Base-by-base conservation (phyloP, 2,797 vertebrate genomes). In the Anguilla megastoma region DNA sequence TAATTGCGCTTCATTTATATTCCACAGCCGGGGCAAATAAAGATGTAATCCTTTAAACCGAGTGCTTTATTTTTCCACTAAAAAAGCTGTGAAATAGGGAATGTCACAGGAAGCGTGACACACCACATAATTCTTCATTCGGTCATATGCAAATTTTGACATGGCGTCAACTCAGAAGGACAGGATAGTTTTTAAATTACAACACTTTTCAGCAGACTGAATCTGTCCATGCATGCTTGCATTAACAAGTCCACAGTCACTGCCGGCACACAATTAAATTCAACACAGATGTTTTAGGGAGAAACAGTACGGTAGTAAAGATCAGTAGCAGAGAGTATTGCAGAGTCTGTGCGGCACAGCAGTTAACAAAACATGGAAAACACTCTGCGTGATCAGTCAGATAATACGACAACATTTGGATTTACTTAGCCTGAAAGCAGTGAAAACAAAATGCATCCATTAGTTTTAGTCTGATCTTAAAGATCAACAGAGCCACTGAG, bases 371-470 rank as follows among this genome's bases (percentile, higher is more conserved):
- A 24, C 63, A 69, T 69, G 63, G 76, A 69, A 69, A 86, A 36
- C 27, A 21, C 79, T 60, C 63, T 94, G 91, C 92, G 92, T 94
- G 91, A 95, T 95, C 92, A 94, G 90, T 87, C 92, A 93, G 94
- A 90, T 95, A 94, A 95, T 95, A 93, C 88, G 93, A 90, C 91
- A 91, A 92, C 93, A 93, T 93, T 93, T 94, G 94, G 93, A 95
- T 94, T 94, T 94, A 93, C 95, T 95, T 93, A 95, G 94, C 94
- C 93, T 90, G 91, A 66, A 85, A 91, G 91, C 92, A 93, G 89
- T 90, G 48, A 92, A 16, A 24, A 8, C n/a, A 30, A 93, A 94
- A 94, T 95, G 94, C 93, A 94, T 95, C 90, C 84, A 85, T 90
- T 94, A 92, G 91, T 94, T 93, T 94, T 90, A 88, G 94, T 94